Evolutionary conservation across 1,140 invertebrate species (phyloP), one percentile per base, ranked within the genome.

Genomic region (Drosophila equinoxialis): DNA sequence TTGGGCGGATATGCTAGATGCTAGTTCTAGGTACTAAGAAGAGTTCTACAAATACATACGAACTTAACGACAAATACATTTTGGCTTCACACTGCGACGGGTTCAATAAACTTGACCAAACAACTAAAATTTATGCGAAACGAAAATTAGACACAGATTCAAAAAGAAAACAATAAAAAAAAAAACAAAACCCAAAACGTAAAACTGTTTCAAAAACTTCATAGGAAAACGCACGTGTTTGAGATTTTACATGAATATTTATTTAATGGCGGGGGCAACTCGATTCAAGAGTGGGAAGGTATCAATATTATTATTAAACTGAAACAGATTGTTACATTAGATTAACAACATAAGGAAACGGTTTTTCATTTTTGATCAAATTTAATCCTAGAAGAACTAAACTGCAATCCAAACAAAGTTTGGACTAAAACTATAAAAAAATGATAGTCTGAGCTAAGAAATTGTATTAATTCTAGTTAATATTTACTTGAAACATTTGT

Each of bases 101-200:
- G 74, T 76, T 77, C 74, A 77, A 76, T 60, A 67, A 33, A 77
- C 74, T 69, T 45, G 33, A 17, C 51, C 14, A 67, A 58, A 5
- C 13, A 8, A 42, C 7, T 0, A 6, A 39, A 72, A 58, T 61
- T 71, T 71, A 74, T 68, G 65, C 57, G 26, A 35, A 59, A 35
- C 6, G 3, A 35, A 58, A 42, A 7, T 30, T 30, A 6, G 2
- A 55, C 8, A 57, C 13, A 26, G 13, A 57, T 30, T 30, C 30
- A 1, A 30, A 30, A 30, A 6, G 30, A 30, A 30, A 30, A 30
- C 30, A 30, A 30, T 30, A 30, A 17, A 58, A 41, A 17, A 58
- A 41, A 30, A 45, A 11, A 13, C 6, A 42, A 51, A 48, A 37
- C 30, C 8, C 11, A 7, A 61, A 35, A 68, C 23, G 14, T 6